Evolutionary conservation across 2,113 vertebrate genomes (phyloP), one percentile per base, ranked within the genome.

Genomic region (Parus major): DNA sequence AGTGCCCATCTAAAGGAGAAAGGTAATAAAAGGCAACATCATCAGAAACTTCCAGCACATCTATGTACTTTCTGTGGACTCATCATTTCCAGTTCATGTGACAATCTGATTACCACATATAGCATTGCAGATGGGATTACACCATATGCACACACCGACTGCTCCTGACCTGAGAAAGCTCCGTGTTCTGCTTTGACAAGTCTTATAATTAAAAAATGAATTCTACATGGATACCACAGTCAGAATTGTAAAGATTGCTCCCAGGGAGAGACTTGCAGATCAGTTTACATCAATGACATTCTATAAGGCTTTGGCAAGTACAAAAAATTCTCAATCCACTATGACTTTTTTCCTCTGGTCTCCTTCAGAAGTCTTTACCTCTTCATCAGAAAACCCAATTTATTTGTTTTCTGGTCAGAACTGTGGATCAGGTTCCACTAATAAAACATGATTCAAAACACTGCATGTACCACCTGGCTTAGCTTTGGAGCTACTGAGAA

Each of bases 181-280:
- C 10, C 0, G 0, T 53, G n/a, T 14, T 79, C 82, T 70, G 16
- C 28, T 75, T 66, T 39, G 4, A 70, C 12, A 59, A 49, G 29
- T 27, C 33, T 75, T 39, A 57, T 9, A 41, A 39, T 57, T 71
- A 41, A 65, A 80, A 71, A 63, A 5, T 29, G 31, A 66, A n/a
- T 49, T 78, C n/a, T 61, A 70, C 9, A 44, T 1, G 3, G 31
- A 63, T 21, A n/a, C 6, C 7, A 17, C 24, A 50, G 19, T 19
- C 66, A n/a, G 47, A 75, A 65, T 10, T 39, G 17, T 49, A 35
- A 65, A 70, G 25, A 7, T 9, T 36, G 47, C 22, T 22, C 36
- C 10, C n/a, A 50, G 27, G 56, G 15, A 8, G 2, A 82, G 31
- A 24, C 31, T 75, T 0, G 0, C 20, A 53, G 36, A 52, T 16